Conservation (phyloP, 2,888 invertebrate genomes). For the Aleiodes leptofemur region DNA sequence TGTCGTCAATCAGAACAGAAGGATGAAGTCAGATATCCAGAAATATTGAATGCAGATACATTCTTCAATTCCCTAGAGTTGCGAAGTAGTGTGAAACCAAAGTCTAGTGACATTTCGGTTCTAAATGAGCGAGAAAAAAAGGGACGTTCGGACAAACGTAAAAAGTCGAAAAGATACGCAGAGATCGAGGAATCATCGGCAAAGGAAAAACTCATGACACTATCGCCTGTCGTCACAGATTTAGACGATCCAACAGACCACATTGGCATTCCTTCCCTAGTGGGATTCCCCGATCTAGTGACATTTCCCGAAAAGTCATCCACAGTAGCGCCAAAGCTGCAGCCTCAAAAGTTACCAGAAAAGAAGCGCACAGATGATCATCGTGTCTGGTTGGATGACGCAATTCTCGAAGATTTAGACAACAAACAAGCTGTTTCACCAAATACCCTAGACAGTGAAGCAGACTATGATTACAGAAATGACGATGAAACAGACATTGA, state of each 20-base stretch:
- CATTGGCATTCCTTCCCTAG: conserved; percentile 70
- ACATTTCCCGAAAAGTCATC: conserved; percentile 57
- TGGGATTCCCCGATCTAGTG: conserved; percentile 72
- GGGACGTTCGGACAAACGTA: conserved; percentile 59
- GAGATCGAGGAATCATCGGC: conserved; percentile 57
- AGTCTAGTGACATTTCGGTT: conserved; percentile 60
- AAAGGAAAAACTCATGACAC: conserved; percentile 65
- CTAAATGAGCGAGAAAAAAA: conserved; percentile 59
- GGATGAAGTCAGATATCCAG: conserved; percentile 62
- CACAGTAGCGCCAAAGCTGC: conserved; percentile 47
- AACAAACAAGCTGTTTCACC: conserved; percentile 56
- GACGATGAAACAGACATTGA: conserved; percentile 69
- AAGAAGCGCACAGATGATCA: conserved; percentile 64
- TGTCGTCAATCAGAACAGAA: conserved; percentile 76
- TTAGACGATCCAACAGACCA: conserved; percentile 71
- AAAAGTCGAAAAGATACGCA: conserved; percentile 51
- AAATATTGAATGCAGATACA: conserved; percentile 84
- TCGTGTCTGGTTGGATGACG: conserved; percentile 68
- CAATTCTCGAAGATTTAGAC: conserved; percentile 66
- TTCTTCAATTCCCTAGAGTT: conserved; percentile 91
- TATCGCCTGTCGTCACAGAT: conserved; percentile 67
- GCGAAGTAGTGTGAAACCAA: conserved; percentile 82
- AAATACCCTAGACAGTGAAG: conserved; percentile 57
- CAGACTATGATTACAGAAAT: conserved; percentile 66
- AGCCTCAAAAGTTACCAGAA: conserved; percentile 51